Base-by-base conservation (phyloP, 1,140 invertebrate species). In the Dinoponera quadriceps region DNA sequence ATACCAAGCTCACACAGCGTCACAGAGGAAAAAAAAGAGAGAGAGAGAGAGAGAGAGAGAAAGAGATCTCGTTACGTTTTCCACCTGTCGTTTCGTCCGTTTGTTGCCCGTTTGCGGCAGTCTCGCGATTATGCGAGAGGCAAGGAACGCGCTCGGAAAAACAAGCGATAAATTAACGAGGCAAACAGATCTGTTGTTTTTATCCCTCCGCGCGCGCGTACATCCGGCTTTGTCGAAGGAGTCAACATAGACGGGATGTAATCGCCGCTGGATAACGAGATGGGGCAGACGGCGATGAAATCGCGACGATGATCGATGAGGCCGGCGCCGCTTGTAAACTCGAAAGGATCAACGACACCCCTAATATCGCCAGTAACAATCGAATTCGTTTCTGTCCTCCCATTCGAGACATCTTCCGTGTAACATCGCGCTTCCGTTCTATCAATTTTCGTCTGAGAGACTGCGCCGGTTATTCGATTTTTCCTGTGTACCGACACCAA, bases 401-500 rank as follows among this genome's bases (percentile, higher is more conserved):
- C n/a, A n/a, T n/a, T n/a, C n/a, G n/a, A n/a, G n/a, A n/a, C n/a
- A n/a, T n/a, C n/a, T n/a, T n/a, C n/a, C 48, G 14, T 33, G 29
- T 55, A 68, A 55, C 62, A 38, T 29, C n/a, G 3, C n/a, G 22
- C 54, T 44, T n/a, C n/a, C 63, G 4, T 80, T 80, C 75, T 57
- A 44, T 80, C 75, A 80, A 69, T 80, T 80, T 69, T 80, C 5
- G 65, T 69, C 75, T 69, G 63, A 69, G 75, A 80, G 63, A 44
- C 20, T 38, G 44, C 73, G 60, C 62, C 71, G 71, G 66, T 86
- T 63, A 54, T 59, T 63, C 66, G 57, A 83, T 74, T 81, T 77
- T 77, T 75, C 51, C 57, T 74, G 55, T 59, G 51, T 55, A 69
- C 20, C 73, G 59, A 49, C 75, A 57, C 33, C 86, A 86, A 87